phyloP scores from a whole-genome alignment of 2,113 vertebrate genomes.

The Notechis scutatus region DNA sequence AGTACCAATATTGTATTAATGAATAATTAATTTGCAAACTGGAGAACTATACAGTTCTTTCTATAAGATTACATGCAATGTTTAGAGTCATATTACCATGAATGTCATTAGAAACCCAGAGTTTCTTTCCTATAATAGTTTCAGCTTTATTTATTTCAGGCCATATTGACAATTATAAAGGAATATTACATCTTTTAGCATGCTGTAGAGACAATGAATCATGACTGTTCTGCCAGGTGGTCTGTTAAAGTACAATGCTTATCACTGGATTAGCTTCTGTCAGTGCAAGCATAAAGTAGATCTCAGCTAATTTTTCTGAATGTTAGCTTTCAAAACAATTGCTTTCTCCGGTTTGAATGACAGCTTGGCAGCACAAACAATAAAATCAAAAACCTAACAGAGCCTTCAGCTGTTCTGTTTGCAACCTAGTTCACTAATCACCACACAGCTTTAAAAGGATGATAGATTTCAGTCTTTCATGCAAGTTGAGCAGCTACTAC shows the following conservation, averaged over 20 bases:
- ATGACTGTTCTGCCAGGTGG: background rate
- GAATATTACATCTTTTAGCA: background rate
- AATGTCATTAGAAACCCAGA: background rate
- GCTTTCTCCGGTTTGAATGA: background rate
- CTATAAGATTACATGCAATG: background rate
- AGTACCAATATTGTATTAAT: background rate
- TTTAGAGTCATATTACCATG: background rate
- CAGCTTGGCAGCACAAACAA: slow-evolving; percentile 3
- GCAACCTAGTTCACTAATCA: background rate
- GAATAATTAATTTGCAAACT: background rate
- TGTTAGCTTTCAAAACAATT: slow-evolving; percentile 5
- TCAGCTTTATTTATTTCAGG: background rate
- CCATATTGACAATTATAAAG: background rate
- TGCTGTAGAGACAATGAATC: background rate
- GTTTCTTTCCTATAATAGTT: background rate
- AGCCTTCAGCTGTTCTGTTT: slow-evolving; percentile 3
- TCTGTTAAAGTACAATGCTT: background rate
- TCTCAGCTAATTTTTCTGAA: background rate
- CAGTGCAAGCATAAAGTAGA: background rate
- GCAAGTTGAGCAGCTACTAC: background rate
- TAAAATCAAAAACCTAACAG: slow-evolving; percentile 2
- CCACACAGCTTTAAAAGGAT: slow-evolving; percentile 18
- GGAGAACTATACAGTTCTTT: background rate
- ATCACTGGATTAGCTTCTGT: background rate
- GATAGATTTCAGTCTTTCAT: slow-evolving; percentile 10